Evolutionary conservation across 2,797 vertebrate genomes (phyloP).

Genomic region (Peromyscus melanophrys): DNA sequence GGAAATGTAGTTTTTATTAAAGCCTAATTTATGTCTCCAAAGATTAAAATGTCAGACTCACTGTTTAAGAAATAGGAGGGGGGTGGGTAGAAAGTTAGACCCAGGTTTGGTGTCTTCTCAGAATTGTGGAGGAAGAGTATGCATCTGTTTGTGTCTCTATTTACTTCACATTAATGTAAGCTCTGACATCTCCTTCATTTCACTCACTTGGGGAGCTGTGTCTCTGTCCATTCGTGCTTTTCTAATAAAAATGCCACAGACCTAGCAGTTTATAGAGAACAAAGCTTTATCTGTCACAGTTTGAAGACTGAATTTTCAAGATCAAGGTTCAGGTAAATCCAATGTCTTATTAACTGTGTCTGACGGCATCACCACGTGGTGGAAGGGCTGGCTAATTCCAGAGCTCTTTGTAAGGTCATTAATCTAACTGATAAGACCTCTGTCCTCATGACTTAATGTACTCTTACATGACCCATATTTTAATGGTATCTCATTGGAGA

Average conservation of each 20-base stretch:
- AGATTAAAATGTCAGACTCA: background rate
- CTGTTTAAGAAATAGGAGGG: background rate
- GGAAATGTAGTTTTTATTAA: background rate
- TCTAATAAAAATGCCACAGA: background rate
- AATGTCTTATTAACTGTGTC: accelerated
- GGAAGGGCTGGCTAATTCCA: background rate
- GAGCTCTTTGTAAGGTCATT: background rate
- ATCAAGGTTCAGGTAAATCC: background rate
- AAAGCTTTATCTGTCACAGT: background rate
- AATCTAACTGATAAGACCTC: background rate
- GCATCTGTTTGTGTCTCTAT: background rate
- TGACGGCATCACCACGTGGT: background rate
- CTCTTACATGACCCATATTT: background rate
- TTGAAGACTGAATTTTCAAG: background rate
- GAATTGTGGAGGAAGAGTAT: background rate
- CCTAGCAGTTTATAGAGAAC: background rate
- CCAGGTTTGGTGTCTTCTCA: background rate
- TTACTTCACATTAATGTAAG: background rate
- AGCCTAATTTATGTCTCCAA: background rate
- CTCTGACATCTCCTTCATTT: background rate
- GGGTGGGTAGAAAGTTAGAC: background rate
- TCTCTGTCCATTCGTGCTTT: background rate
- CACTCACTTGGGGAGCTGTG: background rate
- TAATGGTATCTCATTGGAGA: background rate
- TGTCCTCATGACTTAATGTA: background rate